Percentiles rank a stretch among this genome's conserved stretches.
phyloP scores from a whole-genome alignment of 2,113 vertebrate species.

The Anser cygnoides region DNA sequence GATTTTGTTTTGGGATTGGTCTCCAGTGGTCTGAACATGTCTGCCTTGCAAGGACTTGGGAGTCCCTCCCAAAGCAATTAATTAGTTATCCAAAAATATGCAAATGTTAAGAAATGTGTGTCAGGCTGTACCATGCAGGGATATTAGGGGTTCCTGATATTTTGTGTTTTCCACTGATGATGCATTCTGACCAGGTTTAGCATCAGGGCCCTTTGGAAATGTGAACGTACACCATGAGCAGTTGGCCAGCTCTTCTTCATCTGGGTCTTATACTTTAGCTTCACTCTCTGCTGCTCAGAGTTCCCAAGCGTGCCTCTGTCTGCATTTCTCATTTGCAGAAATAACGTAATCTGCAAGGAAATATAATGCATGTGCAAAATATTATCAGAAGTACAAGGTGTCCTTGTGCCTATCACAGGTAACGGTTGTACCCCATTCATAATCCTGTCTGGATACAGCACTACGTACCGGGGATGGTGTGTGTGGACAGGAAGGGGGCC shows the following conservation, averaged over 20 bases:
- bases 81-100: neutral
- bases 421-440: neutral
- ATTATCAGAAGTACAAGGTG: neutral
- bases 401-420: neutral
- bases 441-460: neutral
- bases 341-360: neutral
- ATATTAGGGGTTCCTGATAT: neutral
- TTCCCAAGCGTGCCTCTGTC: neutral
- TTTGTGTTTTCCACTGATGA: neutral
- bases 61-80: neutral
- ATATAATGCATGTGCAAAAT: neutral
- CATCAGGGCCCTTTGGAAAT: neutral
- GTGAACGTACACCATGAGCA: neutral
- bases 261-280: neutral
- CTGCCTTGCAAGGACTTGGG: neutral
- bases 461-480: neutral
- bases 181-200: neutral
- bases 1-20: neutral
- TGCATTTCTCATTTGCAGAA: neutral
- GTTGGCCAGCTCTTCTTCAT: neutral
- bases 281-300: neutral
- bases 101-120: neutral
- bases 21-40: rapidly evolving
- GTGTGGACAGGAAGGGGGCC: rapidly evolving
- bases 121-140: neutral